These are phyloP conservation scores for Sarcophaga subvicina DNA, from an alignment of 2,888 invertebrate species.

Conservation along the genomic window DNA sequence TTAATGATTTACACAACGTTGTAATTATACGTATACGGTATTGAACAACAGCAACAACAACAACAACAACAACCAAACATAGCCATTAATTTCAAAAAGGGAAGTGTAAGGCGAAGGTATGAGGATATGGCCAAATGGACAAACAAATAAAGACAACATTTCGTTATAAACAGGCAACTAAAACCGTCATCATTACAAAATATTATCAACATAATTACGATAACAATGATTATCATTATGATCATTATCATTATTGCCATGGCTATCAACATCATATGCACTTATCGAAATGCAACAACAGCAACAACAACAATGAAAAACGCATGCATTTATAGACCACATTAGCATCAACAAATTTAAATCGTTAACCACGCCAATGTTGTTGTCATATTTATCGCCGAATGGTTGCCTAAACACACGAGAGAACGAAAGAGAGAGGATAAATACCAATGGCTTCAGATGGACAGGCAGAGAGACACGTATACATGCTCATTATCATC, in stretches of 20 bases:
- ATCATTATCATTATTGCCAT: constrained; percentile 1
- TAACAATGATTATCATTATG: constrained; percentile 22
- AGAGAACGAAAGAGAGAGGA: neutral
- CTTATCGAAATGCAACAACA: neutral
- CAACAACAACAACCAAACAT: neutral
- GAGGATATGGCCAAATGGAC: constrained; percentile 13
- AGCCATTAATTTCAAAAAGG: neutral
- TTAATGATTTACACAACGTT: constrained; percentile 63
- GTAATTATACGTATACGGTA: constrained; percentile 47
- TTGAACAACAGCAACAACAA: neutral
- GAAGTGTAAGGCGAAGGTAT: neutral
- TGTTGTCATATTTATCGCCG: constrained; percentile 62
- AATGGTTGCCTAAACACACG: neutral
- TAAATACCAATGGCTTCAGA: neutral
- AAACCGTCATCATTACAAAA: constrained; percentile 16
- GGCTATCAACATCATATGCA: neutral
- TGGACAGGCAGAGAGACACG: neutral
- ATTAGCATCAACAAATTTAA: constrained; percentile 66
- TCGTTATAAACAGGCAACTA: constrained; percentile 31
- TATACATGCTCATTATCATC: constrained; percentile 40
- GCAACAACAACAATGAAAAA: neutral
- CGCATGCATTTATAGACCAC: constrained; percentile 42
- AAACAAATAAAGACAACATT: constrained; percentile 37
- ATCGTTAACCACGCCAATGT: constrained; percentile 63
- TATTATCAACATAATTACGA: constrained; percentile 12